Conservation (phyloP, 2,888 invertebrate genomes). For the Agrochola circellaris region DNA sequence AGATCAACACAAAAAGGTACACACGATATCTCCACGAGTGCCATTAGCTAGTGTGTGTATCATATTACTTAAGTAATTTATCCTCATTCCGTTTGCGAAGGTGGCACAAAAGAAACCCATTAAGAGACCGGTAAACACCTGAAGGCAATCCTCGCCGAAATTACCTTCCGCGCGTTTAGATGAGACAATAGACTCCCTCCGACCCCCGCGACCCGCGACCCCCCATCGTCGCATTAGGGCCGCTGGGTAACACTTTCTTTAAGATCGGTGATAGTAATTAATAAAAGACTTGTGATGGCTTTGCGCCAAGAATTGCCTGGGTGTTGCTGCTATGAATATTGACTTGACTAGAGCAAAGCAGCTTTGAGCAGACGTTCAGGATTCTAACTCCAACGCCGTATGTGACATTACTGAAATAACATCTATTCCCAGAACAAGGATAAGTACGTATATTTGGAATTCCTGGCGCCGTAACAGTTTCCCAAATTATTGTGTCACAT, state of each 20-base stretch:
- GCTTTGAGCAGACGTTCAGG: background rate
- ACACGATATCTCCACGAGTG: conserved; percentile 22
- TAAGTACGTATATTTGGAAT: background rate
- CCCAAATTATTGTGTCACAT: background rate
- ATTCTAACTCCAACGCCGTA: background rate
- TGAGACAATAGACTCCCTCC: conserved; percentile 48
- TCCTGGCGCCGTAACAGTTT: background rate
- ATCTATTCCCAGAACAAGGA: background rate
- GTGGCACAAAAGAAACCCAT: conserved; percentile 66
- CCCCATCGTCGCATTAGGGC: background rate
- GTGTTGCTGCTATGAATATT: background rate
- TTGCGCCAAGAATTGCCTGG: background rate
- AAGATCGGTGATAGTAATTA: conserved; percentile 50
- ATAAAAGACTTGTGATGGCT: conserved; percentile 29
- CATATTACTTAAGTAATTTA: conserved; percentile 65
- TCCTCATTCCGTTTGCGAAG: conserved; percentile 54
- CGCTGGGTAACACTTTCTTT: conserved; percentile 39
- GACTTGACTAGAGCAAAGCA: background rate
- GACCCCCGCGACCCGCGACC: background rate
- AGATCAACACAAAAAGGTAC: conserved; percentile 14
- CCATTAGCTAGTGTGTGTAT: conserved; percentile 52
- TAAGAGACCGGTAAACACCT: conserved; percentile 65
- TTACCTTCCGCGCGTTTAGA: conserved; percentile 61
- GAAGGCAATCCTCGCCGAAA: conserved; percentile 64
- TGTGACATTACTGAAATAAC: background rate